Percentiles rank a stretch among this genome's conserved stretches.
These are phyloP conservation scores for Urocyon cinereoargenteus DNA, from an alignment of 2,797 vertebrate genomes.

Conservation along the genomic window DNA sequence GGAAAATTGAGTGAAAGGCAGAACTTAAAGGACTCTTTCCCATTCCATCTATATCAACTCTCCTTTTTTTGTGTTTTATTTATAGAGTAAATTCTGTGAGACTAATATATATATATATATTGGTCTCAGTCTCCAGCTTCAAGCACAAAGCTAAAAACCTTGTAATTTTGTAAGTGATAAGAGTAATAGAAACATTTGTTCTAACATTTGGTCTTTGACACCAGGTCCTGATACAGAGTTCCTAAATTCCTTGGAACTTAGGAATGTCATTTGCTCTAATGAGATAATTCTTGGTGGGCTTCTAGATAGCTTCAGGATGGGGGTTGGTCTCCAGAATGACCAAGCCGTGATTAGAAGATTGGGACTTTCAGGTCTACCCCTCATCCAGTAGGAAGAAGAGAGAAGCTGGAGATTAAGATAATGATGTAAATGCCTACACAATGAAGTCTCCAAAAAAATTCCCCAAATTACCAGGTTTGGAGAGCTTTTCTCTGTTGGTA, in stretches of 20 bases:
- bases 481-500: neutral
- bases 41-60: neutral
- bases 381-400: neutral
- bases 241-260: neutral
- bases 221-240: neutral
- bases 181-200: neutral
- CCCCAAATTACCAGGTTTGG: neutral
- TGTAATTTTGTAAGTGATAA: neutral
- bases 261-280: neutral
- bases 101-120: neutral
- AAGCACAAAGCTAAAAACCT: neutral
- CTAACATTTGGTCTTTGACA: neutral
- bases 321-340: neutral
- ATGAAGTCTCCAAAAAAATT: neutral
- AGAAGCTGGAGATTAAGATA: neutral
- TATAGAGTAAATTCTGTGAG: neutral
- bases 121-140: neutral
- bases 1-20: neutral
- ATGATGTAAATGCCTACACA: neutral
- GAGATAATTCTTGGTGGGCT: neutral
- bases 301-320: neutral
- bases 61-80: constrained; percentile 14
- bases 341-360: neutral
- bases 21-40: neutral
- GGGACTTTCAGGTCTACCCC: neutral